Evolutionary conservation across 2,888 invertebrate species (phyloP).

Genomic region (Oxyteleia sp.): DNA sequence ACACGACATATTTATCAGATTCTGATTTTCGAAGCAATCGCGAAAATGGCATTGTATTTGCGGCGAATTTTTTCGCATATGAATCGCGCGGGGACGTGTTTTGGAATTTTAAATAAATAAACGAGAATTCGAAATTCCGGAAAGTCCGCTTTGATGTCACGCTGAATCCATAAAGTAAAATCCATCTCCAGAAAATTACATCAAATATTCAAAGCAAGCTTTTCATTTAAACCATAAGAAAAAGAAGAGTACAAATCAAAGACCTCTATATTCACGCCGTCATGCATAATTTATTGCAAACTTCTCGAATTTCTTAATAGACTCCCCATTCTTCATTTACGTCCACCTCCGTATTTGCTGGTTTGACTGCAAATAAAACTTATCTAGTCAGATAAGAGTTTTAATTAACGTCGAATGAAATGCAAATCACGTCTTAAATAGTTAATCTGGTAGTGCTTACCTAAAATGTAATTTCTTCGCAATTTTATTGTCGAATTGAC

Average conservation of each 20-base stretch:
- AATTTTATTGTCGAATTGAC: neutral
- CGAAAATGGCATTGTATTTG: constrained; percentile 19
- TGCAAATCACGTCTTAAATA: constrained; percentile 10
- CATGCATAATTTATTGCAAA: constrained; percentile 68
- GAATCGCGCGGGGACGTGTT: no score
- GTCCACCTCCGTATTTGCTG: constrained; percentile 42
- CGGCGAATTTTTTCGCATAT: constrained; percentile 3
- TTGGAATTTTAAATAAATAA: constrained; percentile 14
- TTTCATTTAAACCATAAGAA: constrained; percentile 63
- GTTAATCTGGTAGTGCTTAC: neutral
- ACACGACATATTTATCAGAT: constrained; percentile 18
- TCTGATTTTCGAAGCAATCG: constrained; percentile 25
- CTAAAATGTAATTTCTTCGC: neutral
- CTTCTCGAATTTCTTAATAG: constrained; percentile 70
- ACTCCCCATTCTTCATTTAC: constrained; percentile 42
- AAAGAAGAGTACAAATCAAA: constrained; percentile 68
- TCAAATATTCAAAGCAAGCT: constrained; percentile 69
- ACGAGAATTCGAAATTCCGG: constrained; percentile 32
- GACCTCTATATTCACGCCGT: constrained; percentile 46
- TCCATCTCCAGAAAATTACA: constrained; percentile 63
- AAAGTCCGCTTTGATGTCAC: constrained; percentile 21
- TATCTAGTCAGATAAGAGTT: constrained; percentile 33
- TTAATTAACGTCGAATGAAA: constrained; percentile 24
- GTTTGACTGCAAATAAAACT: constrained; percentile 44
- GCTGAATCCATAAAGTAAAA: constrained; percentile 63